Base-by-base conservation (phyloP, 1,140 invertebrate species). In the Aphaenogaster floridana region DNA sequence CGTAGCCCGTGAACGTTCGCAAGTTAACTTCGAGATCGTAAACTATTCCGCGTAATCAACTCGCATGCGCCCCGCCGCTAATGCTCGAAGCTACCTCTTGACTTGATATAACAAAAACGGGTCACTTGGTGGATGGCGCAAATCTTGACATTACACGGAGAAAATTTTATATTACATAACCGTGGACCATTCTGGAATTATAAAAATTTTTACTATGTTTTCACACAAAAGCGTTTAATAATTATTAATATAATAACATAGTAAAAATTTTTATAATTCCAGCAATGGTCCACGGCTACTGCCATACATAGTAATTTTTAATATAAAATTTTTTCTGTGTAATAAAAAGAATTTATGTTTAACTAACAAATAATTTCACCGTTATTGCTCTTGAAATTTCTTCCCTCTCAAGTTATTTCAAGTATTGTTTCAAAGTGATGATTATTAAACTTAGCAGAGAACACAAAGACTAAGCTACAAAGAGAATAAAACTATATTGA, bases 1-100 rank as follows among this genome's bases (percentile, higher is more conserved):
- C 80, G 80, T 50, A 71, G 66, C 28, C 42, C 54, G 69, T 77
- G 61, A 76, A 80, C 78, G 86, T 71, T 87, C 80, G 78, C 86
- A 81, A 87, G 80, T 88, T 90, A 86, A 88, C 89, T 83, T 90
- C 63, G 50, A 90, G 63, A 85, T 90, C 84, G 28, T 90, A 90
- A 88, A 90, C 89, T 81, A 86, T 90, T 90, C 74, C 59, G 72
- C 69, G 76, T 87, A 87, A 90, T 88, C 88, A 89, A 90, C 86
- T 90, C 69, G 77, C 80, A 76, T 50, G 59, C 69, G 69, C 11
- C 77, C 63, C 72, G 13, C 74, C 13, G 36, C 3, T 34, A 57
- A 45, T 66, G 42, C n/a, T n/a, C 28, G 1, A 45, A 9, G 79
- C 45, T 48, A 61, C 13, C 36, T 36, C 7, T 48, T 59, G 45